Base-by-base conservation (phyloP, 2,888 invertebrate genomes). In the Brassicogethes aeneus region DNA sequence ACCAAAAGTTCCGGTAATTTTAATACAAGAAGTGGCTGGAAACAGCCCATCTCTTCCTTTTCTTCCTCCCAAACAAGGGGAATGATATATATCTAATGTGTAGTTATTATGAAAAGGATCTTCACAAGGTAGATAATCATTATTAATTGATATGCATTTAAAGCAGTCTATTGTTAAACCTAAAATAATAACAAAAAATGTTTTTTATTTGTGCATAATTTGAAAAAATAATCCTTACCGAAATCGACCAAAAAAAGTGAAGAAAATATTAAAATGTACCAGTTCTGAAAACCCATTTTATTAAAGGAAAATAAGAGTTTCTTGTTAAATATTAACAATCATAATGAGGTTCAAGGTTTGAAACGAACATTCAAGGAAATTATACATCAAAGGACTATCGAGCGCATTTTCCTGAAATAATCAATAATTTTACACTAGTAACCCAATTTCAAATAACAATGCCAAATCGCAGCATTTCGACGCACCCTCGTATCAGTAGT, bases 21-120 rank as follows among this genome's bases (percentile, higher is more conserved):
- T 97, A 57, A 97, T 87, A 65, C 97, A 97, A 34, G 94, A 88
- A 1, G 96, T 95, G 13, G 95, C 96, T 0, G 96, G 97, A 70
- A 95, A 97, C 7, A 92, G 71, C 0, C 96, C 97, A 59, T 91
- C 83, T 17, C 96, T 74, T 1, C 87, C 89, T 69, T 94, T 95
- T 51, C 94, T 74, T 0, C 93, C 93, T 0, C 94, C 94, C 82
- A 90, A 85, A 68, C 97, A 97, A 2, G 93, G 92, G 2, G 88
- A 80, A 69, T 93, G 87, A 54, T 90, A 74, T 69, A 92, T 82
- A 52, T 81, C 79, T 41, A 81, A 71, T 1, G 89, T 87, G 58
- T 82, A 88, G 69, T 92, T 92, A 69, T 93, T 91, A 69, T 93
- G 92, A 70, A 92, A 93, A 1, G 94, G 92, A 67, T 97, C 97